Evolutionary conservation across 2,888 invertebrate species (phyloP), one percentile per base, ranked within the genome.

Genomic region (Ganaspis brasiliensis): DNA sequence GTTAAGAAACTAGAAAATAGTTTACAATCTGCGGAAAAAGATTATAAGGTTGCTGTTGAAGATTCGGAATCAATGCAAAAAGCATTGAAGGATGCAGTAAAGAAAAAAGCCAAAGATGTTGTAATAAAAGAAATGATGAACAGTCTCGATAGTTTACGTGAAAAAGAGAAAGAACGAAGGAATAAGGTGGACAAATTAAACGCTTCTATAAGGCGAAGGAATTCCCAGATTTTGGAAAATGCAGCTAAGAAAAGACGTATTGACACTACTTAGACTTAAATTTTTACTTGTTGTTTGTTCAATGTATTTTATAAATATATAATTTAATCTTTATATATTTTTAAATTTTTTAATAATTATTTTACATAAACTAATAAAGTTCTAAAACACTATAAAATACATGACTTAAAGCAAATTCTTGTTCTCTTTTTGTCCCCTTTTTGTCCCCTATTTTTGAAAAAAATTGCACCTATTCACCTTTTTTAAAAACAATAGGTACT

Each of bases 11-110:
- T 57, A 57, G 31, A 57, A 26, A 57, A 26, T n/a, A 26, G 26
- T 57, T n/a, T 57, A 14, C 26, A 57, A 57, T 57, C 57, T 24
- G 57, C n/a, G n/a, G 57, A 57, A 57, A 31, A 57, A 31, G n/a
- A 57, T 26, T 57, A 57, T 57, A 57, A 31, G 26, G 26, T 14
- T 57, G 26, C 57, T 57, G 12, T 26, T n/a, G 31, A n/a, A 5
- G n/a, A 57, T n/a, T 14, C 57, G 3, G 57, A 57, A 31, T 57
- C 57, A 49, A 49, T 31, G 57, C 57, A 57, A 31, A 26, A 57
- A 9, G 57, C 57, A n/a, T 31, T 57, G 14, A 57, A 26, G 26
- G 31, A 14, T n/a, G 26, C 31, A 57, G 31, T 57, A 3, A n/a
- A 57, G n/a, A 31, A 57, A 26, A 57, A 31, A n/a, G 31, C 57